These are phyloP conservation scores for Aurelia coerulea DNA, from an alignment of 30 jellyfish, hydroid and myxozoan genomes.

Conservation along the genomic window DNA sequence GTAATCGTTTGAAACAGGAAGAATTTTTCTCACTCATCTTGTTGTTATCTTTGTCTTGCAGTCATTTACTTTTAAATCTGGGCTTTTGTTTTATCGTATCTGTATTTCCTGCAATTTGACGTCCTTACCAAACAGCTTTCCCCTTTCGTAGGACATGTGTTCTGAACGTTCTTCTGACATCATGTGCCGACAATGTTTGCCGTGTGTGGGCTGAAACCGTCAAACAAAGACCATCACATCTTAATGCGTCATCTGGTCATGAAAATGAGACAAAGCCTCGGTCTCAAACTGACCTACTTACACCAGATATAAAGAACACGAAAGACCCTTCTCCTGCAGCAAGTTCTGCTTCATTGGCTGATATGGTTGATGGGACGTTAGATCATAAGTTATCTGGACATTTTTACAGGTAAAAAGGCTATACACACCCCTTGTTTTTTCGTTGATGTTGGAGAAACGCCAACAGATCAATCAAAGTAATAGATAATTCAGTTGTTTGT, in stretches of 20 bases:
- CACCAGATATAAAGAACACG: background rate
- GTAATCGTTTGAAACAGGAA: no score
- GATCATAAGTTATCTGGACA: conserved; percentile 24
- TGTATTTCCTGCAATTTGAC: background rate
- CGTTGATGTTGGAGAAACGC: no score
- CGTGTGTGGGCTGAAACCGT: conserved; percentile 99
- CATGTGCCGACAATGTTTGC: conserved; percentile 96
- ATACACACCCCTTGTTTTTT: no score
- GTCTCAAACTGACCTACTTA: conserved; percentile 12
- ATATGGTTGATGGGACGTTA: conserved; percentile 14
- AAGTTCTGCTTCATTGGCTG: conserved; percentile 51
- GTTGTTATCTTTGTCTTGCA: no score
- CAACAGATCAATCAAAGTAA: no score
- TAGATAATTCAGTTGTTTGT: no score
- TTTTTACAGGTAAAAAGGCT: conserved; percentile 16
- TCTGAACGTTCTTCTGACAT: conserved; percentile 94
- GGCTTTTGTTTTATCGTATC: background rate
- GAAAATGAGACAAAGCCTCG: conserved; percentile 26
- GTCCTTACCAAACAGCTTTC: no score
- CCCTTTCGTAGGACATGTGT: conserved; percentile 61
- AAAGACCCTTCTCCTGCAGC: conserved; percentile 30
- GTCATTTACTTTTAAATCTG: background rate
- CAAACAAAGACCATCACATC: conserved; percentile 88
- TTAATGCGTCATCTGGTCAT: conserved; percentile 8
- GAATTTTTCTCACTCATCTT: no score